Evolutionary conservation across 2,113 vertebrate genomes (phyloP), one percentile per base, ranked within the genome.

Genomic region (Pyrgilauda ruficollis): DNA sequence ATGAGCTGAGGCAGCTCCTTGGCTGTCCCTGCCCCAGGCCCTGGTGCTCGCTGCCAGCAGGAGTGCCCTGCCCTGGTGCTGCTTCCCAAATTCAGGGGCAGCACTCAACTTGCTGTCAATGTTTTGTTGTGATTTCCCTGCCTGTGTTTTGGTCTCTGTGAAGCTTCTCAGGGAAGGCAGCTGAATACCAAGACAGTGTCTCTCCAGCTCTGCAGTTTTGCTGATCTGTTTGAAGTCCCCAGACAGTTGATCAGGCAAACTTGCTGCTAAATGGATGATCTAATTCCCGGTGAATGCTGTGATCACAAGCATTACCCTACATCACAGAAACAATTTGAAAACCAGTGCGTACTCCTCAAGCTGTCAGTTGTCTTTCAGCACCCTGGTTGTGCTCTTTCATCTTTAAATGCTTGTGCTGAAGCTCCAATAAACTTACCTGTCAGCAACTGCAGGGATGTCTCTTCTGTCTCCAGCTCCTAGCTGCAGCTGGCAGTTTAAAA

Each of bases 351-450:
- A 16, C 70, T 91, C 89, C 23, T 89, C 43, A 41, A 95, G 77
- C 61, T 94, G 93, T 91, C 73, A 74, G 27, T 84, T 87, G 68
- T 84, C 72, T 91, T 84, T 89, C 43, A 76, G 79, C 80, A 56
- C 77, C 37, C 41, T 83, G 1, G 0, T 70, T 37, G n/a, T 70
- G 68, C 53, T 84, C 37, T 96, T 91, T 93, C 70, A 90, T 90
- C 82, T 82, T 39, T 41, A 85, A 94, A 68, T 56, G 41, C 80
- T 55, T 55, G 47, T 68, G 70, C 78, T 59, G 75, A 52, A 85
- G 56, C 74, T 90, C 69, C 50, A n/a, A 74, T 76, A 68, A 84
- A 84, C 78, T 75, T 59, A 75, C 89, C 85, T 93, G 83, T 88
- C 79, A 92, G 89, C 79, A 73, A 44, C 44, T 56, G 52, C 0